These are phyloP conservation scores for Eucidaris tribuloides DNA, from an alignment of 35 echinoderm and acorn worm species.

Conservation along the genomic window DNA sequence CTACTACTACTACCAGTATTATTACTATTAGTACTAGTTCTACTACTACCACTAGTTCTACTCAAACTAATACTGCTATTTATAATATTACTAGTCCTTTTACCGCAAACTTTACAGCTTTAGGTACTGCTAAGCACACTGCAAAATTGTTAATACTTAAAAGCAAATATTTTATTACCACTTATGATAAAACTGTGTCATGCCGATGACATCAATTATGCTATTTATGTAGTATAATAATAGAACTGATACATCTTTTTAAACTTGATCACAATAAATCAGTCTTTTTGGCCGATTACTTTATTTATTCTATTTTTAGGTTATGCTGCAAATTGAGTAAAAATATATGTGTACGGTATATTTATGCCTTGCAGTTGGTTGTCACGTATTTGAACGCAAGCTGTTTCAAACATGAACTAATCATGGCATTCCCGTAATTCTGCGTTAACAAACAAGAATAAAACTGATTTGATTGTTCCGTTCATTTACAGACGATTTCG, in stretches of 20 bases:
- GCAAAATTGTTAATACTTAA: too few relatives aligned
- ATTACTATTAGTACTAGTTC: background rate
- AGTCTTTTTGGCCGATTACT: too few relatives aligned
- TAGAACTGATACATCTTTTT: too few relatives aligned
- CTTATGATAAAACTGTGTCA: too few relatives aligned
- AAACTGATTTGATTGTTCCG: background rate
- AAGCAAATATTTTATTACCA: too few relatives aligned
- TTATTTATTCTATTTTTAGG: too few relatives aligned
- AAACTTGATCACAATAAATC: too few relatives aligned
- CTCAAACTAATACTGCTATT: background rate
- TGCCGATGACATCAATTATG: too few relatives aligned
- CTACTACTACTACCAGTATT: background rate
- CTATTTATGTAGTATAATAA: too few relatives aligned
- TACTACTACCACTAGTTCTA: background rate
- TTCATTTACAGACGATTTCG: conserved; percentile 12
- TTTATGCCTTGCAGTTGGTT: background rate
- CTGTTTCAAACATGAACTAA: background rate
- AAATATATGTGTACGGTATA: background rate
- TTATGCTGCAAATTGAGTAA: background rate
- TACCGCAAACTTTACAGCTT: background rate
- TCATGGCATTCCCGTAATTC: background rate
- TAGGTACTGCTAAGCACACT: too few relatives aligned
- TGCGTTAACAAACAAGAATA: background rate
- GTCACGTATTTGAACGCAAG: background rate
- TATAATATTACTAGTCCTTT: background rate